Conservation (phyloP, 2,888 invertebrate species). For the Athetis lepigone region DNA sequence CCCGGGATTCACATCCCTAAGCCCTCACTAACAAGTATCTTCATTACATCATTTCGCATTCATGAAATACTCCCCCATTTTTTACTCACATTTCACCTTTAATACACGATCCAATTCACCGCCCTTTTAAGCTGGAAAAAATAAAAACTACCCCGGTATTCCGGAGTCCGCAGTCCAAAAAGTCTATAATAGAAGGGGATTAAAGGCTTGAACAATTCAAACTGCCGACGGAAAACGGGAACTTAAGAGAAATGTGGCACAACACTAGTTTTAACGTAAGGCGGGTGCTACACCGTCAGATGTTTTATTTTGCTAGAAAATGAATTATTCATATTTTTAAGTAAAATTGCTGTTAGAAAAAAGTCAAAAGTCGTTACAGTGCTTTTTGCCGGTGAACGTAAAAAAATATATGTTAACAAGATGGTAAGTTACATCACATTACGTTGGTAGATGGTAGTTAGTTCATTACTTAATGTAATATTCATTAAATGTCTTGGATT, state of each 20-base stretch:
- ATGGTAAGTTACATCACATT: neutral
- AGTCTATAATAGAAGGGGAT: slow-evolving; percentile 62
- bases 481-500: no score
- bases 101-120: slow-evolving; percentile 39
- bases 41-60: slow-evolving; percentile 47
- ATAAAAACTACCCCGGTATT: slow-evolving; percentile 33
- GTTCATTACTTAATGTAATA: neutral
- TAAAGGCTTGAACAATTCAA: slow-evolving; percentile 75
- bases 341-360: neutral
- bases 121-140: slow-evolving; percentile 31
- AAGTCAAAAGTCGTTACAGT: no score
- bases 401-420: slow-evolving; percentile 1
- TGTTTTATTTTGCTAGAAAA: slow-evolving; percentile 12
- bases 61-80: slow-evolving; percentile 35
- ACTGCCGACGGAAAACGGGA: slow-evolving; percentile 68
- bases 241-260: slow-evolving; percentile 62
- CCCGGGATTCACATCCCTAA: slow-evolving; percentile 22
- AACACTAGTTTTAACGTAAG: slow-evolving; percentile 40
- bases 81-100: slow-evolving; percentile 40
- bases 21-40: slow-evolving; percentile 40
- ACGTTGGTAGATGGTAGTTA: no score
- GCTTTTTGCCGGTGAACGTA: neutral
- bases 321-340: slow-evolving; percentile 20
- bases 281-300: slow-evolving; percentile 6
- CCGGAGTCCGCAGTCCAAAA: slow-evolving; percentile 48